phyloP scores from a whole-genome alignment of 92 coral and sea anemone species.

The Porites cylindrica region DNA sequence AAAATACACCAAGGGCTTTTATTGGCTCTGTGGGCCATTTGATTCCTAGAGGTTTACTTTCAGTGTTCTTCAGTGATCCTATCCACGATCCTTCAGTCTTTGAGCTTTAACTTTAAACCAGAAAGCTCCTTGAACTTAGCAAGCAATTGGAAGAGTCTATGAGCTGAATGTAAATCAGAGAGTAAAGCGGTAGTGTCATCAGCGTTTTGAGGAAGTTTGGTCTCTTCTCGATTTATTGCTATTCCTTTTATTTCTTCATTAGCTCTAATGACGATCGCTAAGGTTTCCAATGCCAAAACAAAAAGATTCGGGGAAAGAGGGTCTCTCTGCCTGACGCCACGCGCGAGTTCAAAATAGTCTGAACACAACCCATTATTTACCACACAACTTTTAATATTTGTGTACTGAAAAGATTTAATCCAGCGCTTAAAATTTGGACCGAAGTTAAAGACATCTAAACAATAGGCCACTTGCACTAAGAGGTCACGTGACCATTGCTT shows the following conservation, averaged over 20 bases:
- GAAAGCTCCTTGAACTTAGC: constrained; percentile 11
- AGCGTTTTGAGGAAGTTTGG: neutral
- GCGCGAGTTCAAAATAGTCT: too few relatives aligned
- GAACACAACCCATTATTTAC: too few relatives aligned
- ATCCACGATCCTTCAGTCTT: constrained; percentile 9
- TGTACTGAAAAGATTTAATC: neutral
- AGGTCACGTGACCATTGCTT: too few relatives aligned
- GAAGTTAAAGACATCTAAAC: neutral
- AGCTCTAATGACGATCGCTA: constrained; percentile 25
- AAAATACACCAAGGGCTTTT: constrained; percentile 16
- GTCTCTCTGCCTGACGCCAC: too few relatives aligned
- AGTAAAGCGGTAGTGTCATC: constrained; percentile 11
- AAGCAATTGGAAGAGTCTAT: constrained; percentile 30
- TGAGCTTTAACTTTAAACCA: constrained; percentile 17
- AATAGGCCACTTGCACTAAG: too few relatives aligned
- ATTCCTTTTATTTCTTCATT: constrained; percentile 20
- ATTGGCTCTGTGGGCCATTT: neutral
- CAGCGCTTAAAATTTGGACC: constrained; percentile 3
- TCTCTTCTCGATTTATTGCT: constrained; percentile 2
- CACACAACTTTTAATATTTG: constrained; percentile 7
- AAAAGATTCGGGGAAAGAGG: too few relatives aligned
- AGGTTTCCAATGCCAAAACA: constrained; percentile 19
- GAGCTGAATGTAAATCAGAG: neutral
- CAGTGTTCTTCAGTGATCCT: neutral
- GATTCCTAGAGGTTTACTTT: constrained; percentile 17